Evolutionary conservation across 2,113 vertebrate genomes (phyloP), one percentile per base, ranked within the genome.

Genomic region (Siniperca knerii): DNA sequence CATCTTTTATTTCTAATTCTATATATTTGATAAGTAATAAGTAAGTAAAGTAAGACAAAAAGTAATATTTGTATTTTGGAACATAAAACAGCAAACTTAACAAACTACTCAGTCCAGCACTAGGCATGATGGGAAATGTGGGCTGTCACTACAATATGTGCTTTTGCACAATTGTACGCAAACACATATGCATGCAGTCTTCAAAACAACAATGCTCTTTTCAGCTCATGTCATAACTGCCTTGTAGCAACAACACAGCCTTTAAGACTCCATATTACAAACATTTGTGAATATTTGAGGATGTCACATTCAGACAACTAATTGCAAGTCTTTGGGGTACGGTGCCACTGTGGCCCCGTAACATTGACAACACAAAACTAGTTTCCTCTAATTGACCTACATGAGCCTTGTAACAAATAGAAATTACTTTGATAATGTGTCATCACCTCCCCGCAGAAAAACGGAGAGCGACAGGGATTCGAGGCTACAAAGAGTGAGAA

Each of bases 361-460:
- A 91, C 77, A 83, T 69, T 65, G 78, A 69, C 61, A 91, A 87
- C 70, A 79, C 69, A 46, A 81, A 90, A 89, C 75, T 82, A 77
- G 57, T 87, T 88, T 65, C 64, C 84, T 83, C 82, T 93, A 93
- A 94, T 92, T 93, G 82, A 90, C 89, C 87, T 66, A 87, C 88
- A 92, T 90, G 90, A 88, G 82, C 64, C 23, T 37, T 76, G 90
- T 79, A 84, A 88, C 81, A 83, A 79, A 82, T 18, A 87, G 80
- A 91, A 93, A 92, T 89, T 81, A 65, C 87, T 93, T 90, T 92
- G 90, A 90, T 90, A 75, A 71, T 79, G 73, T 93, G 91, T 93
- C 92, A 90, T 88, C 94, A 87, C 71, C 75, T 77, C 33, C 69
- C 35, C 50, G 61, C 60, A 23, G 25, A 75, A 64, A 77, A 25